Base-by-base conservation (phyloP, 1,140 invertebrate species). In the Leptinotarsa lineolata region DNA sequence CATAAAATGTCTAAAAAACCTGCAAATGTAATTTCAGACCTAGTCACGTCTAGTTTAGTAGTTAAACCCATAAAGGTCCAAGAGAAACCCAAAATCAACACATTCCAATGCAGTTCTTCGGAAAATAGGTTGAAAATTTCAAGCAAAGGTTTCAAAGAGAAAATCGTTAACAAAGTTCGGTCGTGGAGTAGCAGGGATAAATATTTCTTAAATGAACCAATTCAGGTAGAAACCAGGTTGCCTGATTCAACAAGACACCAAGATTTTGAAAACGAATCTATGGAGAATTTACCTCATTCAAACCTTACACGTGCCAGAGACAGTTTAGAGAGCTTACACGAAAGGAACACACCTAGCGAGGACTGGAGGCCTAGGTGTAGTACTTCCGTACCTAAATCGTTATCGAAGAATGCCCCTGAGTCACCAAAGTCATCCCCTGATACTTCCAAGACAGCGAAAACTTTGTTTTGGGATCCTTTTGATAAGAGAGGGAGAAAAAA, bases 361-460 rank as follows among this genome's bases (percentile, higher is more conserved):
- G 21, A 22, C 39, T 72, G 70, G 73, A 67, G n/a, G 67, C 73
- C 39, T 68, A 70, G 22, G 70, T 76, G 21, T 44, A 69, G 21
- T 65, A 67, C 58, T 61, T 63, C 12, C 72, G 73, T 20, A 22
- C 44, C 18, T 59, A 61, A 66, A 73, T 61, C 48, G 70, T 65
- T n/a, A 24, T 72, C 15, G 73, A 64, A 46, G 21, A 64, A 74
- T 20, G 70, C 75, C 2, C 77, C 71, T n/a, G 75, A 79, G 15
- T 80, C 80, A 18, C 73, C 74, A 2, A 78, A 78, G 46, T 78
- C 77, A 8, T 72, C 74, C 15, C 77, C 77, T 21, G 78, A 75
- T 59, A 48, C 74, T 16, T 70, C 74, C n/a, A 75, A 77, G 69
- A 77, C 76, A 21, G 73, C 76, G 0, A 76, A 74, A 66, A 63